Conservation (phyloP, 2,888 invertebrate genomes). For the Pseudococcus jackbeardsleyi region DNA sequence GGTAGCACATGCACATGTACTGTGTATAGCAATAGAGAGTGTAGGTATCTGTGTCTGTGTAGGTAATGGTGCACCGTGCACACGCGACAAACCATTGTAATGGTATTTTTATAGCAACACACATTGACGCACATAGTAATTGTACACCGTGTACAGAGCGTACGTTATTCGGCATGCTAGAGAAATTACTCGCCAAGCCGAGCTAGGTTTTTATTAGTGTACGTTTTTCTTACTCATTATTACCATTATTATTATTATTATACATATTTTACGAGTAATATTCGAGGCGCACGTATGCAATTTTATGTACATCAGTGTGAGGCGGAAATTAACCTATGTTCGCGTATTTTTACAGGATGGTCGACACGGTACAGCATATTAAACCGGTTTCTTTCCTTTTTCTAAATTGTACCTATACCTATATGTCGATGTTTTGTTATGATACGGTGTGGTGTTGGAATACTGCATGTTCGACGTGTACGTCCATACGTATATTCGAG, state of each 20-base stretch:
- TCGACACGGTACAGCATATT: not conserved
- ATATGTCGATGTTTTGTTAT: not conserved
- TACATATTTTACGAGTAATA: not conserved
- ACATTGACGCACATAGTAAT: not conserved
- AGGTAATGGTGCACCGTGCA: not conserved
- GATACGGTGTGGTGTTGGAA: not conserved
- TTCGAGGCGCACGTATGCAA: conserved; percentile 28
- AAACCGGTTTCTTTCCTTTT: not conserved
- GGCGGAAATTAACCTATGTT: not conserved
- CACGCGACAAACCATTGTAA: not conserved
- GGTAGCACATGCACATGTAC: not conserved
- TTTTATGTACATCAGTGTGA: not conserved
- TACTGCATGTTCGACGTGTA: not conserved
- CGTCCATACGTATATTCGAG: not conserved
- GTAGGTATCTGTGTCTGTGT: not conserved
- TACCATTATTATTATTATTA: not conserved
- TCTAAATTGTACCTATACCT: not conserved
- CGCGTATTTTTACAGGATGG: not conserved
- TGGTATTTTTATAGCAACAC: not conserved
- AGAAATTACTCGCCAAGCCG: not conserved
- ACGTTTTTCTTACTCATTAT: not conserved
- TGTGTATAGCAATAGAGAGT: not conserved
- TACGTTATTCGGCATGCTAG: not conserved
- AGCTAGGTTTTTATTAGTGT: not conserved
- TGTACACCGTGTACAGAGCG: not conserved